phyloP scores from a whole-genome alignment of 92 coral and sea anemone genomes.

The Ricordea florida region DNA sequence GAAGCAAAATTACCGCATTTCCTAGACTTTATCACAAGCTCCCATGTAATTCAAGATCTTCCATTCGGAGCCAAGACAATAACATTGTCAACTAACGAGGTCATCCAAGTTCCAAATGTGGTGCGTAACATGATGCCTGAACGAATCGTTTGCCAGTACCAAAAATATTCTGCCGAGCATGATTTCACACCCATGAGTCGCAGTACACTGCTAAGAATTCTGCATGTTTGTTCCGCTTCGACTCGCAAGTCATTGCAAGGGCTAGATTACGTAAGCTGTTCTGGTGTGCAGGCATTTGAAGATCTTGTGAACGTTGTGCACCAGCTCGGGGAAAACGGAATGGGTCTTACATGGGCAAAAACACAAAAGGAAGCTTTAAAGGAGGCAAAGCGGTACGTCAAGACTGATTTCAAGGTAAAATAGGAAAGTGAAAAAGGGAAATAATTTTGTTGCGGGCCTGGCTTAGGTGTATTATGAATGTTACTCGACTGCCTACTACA shows the following conservation, averaged over 20 bases:
- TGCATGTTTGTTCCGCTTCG: background rate
- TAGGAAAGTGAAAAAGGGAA: background rate
- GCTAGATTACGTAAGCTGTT: background rate
- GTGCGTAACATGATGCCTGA: slow-evolving; percentile 40
- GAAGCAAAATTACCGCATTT: background rate
- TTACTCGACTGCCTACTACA: too few relatives aligned
- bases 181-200: background rate
- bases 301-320: background rate
- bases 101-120: slow-evolving; percentile 35
- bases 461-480: too few relatives aligned
- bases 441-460: background rate
- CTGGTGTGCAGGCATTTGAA: slow-evolving; percentile 14
- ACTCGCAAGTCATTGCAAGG: slow-evolving; percentile 13
- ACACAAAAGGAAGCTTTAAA: background rate
- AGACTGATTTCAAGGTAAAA: background rate
- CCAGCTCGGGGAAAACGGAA: background rate
- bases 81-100: slow-evolving; percentile 30
- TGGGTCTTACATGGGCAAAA: slow-evolving; percentile 13
- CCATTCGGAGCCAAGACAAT: slow-evolving; percentile 43
- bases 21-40: slow-evolving; percentile 8
- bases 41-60: slow-evolving; percentile 36
- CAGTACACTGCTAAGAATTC: slow-evolving; percentile 8
- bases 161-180: slow-evolving; percentile 1
- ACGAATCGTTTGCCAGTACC: slow-evolving; percentile 29
- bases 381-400: background rate